Base-by-base conservation (phyloP, 2,888 invertebrate species). In the Drosophila monieri region DNA sequence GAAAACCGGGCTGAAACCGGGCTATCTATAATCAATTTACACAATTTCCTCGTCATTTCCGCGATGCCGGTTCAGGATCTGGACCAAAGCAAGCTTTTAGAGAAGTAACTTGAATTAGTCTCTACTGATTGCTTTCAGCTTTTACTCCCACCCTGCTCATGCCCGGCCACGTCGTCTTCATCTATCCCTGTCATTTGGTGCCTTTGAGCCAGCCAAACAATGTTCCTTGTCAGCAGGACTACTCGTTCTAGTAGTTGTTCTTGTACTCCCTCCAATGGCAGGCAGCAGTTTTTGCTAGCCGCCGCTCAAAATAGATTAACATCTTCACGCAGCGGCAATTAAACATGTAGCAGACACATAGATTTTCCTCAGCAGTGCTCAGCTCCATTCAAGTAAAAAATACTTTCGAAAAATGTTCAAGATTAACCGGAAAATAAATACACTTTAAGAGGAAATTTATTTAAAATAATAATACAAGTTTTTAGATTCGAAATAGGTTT, bases 11-110 rank as follows among this genome's bases (percentile, higher is more conserved):
- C 71, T 44, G 61, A 58, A 62, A 65, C 59, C 64, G 57, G 62
- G 73, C 72, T 80, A 85, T 77, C 76, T 78, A 76, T 77, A 84
- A 84, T 80, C 84, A 84, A 81, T 81, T 86, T 71, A 73, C 66
- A 80, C 80, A 84, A 86, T 86, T 86, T 86, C 76, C 69, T 73
- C 57, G 68, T 77, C 65, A 80, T 84, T 86, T 81, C 78, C 84
- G 77, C 54, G 49, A 44, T 51, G 62, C 39, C 49, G 25, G 44
- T 49, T 54, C 48, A 27, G n/a, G 25, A 37, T 46, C 41, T 15
- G 37, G 25, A 21, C 49, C 52, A 32, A 15, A 49, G 43, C 41
- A 41, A 35, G 53, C 61, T 49, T 69, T 59, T 49, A 58, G 59
- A 69, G 67, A 32, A 67, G 61, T 49, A 60, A 61, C 68, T 71